Evolutionary conservation across 2,888 invertebrate species (phyloP), one percentile per base, ranked within the genome.

Genomic region (Dione juno): DNA sequence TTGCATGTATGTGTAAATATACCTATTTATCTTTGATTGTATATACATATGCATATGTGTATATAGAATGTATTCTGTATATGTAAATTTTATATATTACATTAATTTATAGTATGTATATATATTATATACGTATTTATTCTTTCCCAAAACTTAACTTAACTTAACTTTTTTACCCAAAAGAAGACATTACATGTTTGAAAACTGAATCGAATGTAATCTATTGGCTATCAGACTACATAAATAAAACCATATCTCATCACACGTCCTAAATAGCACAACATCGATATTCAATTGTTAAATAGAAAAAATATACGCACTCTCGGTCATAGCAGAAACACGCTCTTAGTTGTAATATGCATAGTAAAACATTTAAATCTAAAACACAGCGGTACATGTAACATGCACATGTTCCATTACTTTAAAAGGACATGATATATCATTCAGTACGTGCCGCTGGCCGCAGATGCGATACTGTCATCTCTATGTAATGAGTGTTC

Each of bases 351-450:
- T 57, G 16, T 57, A 57, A 57, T 57, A 40, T 16, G 37, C 16
- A 57, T 40, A 57, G 57, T 57, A 16, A 57, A 57, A 61, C 11
- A 43, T 45, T n/a, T 28, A 45, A 43, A 45, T 61, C 43, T 61
- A 21, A 61, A 45, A 28, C 21, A 52, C 48, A 19, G 37, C 5
- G 28, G 28, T 28, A 28, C 28, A 28, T 64, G 50, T 16, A 35
- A 28, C 28, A 28, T 64, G 50, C 35, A 35, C 52, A 64, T 45
- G 43, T 64, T 50, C 52, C 52, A 64, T 64, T 64, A 64, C 40
- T 52, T 52, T 64, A 64, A 64, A 64, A 64, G 50, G 64, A 64
- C 45, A 61, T 35, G 9, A 64, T 64, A 64, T 40, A 64, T 64
- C 64, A 52, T 64, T 64, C 19, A 64, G 50, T 52, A 52, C 50